Conservation (phyloP, 2,797 vertebrate species). For the Chaunax sp. region DNA sequence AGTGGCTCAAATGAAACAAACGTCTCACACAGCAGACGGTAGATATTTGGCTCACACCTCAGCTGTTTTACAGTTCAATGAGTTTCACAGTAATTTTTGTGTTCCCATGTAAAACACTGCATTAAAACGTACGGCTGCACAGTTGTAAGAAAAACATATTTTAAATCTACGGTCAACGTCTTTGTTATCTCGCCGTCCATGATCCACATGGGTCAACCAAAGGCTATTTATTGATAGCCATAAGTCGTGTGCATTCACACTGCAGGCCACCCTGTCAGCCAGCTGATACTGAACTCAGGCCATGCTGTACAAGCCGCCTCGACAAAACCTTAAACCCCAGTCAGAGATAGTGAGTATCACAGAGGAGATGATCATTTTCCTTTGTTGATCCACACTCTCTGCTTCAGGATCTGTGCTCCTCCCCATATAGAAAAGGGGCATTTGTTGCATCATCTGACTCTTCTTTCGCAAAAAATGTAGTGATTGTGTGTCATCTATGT, state of each 20-base stretch:
- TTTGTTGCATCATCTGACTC: too few relatives aligned
- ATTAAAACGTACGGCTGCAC: conserved; percentile 4
- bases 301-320: too few relatives aligned
- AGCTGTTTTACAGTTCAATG: conserved; percentile 24
- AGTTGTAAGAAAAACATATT: conserved; percentile 12
- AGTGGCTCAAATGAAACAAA: conserved; percentile 14
- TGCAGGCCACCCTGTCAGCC: conserved; percentile 16
- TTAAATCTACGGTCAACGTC: background rate
- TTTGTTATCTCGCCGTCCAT: background rate
- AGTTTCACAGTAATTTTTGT: background rate
- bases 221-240: background rate
- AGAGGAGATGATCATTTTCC: too few relatives aligned
- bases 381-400: too few relatives aligned
- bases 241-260: conserved; percentile 7
- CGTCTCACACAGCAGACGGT: conserved; percentile 1
- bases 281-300: conserved; percentile 2
- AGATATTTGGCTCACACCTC: background rate
- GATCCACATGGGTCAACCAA: conserved; percentile 5
- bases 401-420: too few relatives aligned
- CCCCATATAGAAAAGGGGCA: too few relatives aligned
- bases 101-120: conserved; percentile 33
- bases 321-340: too few relatives aligned
- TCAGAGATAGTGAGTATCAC: too few relatives aligned
- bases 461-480: too few relatives aligned
- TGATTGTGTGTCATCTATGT: too few relatives aligned